These are phyloP conservation scores for Litoditis marina DNA, from an alignment of 2,888 invertebrate species.

Conservation along the genomic window DNA sequence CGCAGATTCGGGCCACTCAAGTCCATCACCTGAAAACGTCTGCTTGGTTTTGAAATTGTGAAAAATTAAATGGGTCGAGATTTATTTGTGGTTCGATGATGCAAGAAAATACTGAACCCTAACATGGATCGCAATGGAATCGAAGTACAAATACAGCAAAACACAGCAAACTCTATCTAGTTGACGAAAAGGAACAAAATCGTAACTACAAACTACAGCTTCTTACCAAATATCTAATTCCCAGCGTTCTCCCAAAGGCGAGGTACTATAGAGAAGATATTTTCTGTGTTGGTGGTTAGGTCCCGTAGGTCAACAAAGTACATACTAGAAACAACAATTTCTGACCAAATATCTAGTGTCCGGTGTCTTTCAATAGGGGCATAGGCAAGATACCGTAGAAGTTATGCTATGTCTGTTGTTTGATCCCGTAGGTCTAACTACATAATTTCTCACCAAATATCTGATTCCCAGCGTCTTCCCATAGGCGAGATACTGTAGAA, in stretches of 20 bases:
- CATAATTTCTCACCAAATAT: too few species aligned
- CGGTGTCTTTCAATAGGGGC: too few species aligned
- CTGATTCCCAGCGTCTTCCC: neutral
- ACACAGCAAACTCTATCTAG: too few species aligned
- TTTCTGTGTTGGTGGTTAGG: neutral
- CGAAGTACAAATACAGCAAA: too few species aligned
- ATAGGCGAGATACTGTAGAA: neutral
- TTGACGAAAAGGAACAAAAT: too few species aligned
- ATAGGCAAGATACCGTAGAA: too few species aligned
- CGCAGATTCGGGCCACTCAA: slow-evolving; percentile 40
- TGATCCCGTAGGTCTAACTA: too few species aligned
- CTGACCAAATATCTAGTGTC: neutral
- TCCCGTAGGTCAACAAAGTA: neutral
- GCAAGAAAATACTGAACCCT: too few species aligned
- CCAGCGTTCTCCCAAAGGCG: neutral
- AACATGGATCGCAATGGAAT: too few species aligned
- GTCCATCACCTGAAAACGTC: slow-evolving; percentile 34
- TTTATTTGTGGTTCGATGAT: too few species aligned
- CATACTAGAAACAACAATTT: neutral
- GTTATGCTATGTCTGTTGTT: too few species aligned
- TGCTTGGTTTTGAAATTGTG: neutral
- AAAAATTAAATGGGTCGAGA: neutral
- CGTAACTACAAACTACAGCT: too few species aligned
- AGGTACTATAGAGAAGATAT: neutral
- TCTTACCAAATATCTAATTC: slow-evolving; percentile 3